Base-by-base conservation (phyloP, 2,113 vertebrate species). In the Electrona antarctica region DNA sequence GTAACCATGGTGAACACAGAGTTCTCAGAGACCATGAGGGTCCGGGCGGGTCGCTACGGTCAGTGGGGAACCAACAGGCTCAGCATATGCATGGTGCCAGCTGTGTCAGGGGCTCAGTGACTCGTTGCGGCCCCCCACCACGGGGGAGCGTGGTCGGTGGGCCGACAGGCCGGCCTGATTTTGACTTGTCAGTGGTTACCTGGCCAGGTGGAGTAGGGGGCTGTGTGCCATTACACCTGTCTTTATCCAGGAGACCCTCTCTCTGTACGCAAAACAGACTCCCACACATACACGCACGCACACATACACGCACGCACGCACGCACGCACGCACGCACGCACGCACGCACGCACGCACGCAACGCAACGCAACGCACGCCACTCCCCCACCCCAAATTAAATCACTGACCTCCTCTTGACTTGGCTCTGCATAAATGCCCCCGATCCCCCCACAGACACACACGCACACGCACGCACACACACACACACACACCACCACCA, bases 261-360 rank as follows among this genome's bases (percentile, higher is more conserved):
- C 83, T 90, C 87, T 85, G 83, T 85, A 88, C 89, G 88, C 88
- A 89, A 84, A 87, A 87, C 79, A 85, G 70, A 70, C 74, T 84
- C 85, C 77, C 86, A 67, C 70, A 79, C 69, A 41, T 2, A 41
- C 33, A 41, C 33, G 5, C 33, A 33, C 29, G 4, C 29, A 33
- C 29, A 33, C 29, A 33, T 4, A 33, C 29, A 33, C 29, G 4
- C 29, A 33, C 29, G 4, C 29, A 33, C 29, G 4, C 29, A 33
- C 29, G 4, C 29, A 33, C 29, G 4, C 29, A 33, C 29, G 4
- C 29, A 33, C 29, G 4, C 29, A 33, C 29, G 4, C 29, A 33
- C 29, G 4, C 29, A 33, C 29, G 4, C 29, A 33, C 29, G 4
- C 29, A 33, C 29, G 4, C 29, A 33, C 29, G 4, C 29, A 33